These are phyloP conservation scores for Drosophila siamana DNA, from an alignment of 2,888 invertebrate genomes.

Conservation along the genomic window DNA sequence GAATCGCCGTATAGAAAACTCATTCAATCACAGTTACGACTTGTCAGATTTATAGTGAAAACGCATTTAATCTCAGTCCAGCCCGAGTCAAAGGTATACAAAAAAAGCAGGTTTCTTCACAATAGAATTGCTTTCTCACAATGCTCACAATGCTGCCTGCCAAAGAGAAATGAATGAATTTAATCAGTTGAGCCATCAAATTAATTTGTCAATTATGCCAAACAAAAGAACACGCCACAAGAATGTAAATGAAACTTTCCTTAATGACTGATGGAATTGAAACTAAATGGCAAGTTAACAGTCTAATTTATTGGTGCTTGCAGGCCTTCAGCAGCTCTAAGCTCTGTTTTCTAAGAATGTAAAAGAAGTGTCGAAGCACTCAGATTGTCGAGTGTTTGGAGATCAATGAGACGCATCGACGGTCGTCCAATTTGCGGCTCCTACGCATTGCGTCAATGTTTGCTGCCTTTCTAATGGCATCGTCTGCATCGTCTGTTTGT, in stretches of 20 bases:
- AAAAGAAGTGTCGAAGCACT: too few species aligned
- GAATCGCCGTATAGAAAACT: too few species aligned
- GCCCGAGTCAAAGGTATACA: not conserved
- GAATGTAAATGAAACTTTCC: not conserved
- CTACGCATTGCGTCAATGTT: constrained; percentile 22
- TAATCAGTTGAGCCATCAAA: not conserved
- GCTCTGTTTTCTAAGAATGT: too few species aligned
- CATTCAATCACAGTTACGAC: not conserved
- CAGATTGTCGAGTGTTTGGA: too few species aligned
- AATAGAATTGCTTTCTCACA: constrained; percentile 1
- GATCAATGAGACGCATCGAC: not conserved
- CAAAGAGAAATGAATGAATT: not conserved
- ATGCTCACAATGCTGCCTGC: not conserved
- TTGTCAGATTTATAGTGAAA: not conserved
- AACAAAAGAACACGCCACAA: not conserved
- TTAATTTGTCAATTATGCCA: not conserved
- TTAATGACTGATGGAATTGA: not conserved
- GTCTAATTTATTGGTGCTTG: too few species aligned
- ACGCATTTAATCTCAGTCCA: not conserved
- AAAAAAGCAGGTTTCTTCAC: too few species aligned
- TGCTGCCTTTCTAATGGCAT: constrained; percentile 7
- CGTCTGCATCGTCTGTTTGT: not conserved
- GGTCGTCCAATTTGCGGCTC: not conserved
- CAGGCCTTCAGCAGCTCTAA: too few species aligned
- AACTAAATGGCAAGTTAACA: not conserved